Percentiles rank a stretch among this genome's conserved stretches.
phyloP scores from a whole-genome alignment of 1,140 invertebrate species.

The Sinonovacula constricta region DNA sequence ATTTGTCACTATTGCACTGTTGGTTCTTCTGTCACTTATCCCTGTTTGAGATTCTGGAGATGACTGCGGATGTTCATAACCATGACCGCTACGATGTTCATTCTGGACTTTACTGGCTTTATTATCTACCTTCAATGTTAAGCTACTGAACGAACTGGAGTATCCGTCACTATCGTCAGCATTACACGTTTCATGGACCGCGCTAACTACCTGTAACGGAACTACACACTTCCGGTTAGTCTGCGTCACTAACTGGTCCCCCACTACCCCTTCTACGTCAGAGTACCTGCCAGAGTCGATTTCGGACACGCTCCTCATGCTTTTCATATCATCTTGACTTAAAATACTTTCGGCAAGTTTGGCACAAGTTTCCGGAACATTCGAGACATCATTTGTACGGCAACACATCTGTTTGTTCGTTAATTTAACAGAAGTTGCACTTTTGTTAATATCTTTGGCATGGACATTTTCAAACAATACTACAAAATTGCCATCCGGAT shows the following conservation, averaged over 20 bases:
- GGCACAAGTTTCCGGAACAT: neutral
- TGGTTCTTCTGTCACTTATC: no score
- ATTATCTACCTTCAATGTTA: no score
- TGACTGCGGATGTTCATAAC: no score
- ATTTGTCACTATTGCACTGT: no score
- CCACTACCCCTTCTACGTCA: slow-evolving; percentile 21
- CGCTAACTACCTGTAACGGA: neutral
- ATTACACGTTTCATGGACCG: neutral
- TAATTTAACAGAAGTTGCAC: neutral
- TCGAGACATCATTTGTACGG: slow-evolving; percentile 15
- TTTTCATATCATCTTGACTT: slow-evolving; percentile 36
- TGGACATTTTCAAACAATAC: slow-evolving; percentile 31
- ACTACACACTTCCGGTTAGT: neutral
- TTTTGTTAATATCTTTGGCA: neutral
- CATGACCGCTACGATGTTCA: no score
- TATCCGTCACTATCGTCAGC: slow-evolving; percentile 41
- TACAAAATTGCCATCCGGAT: slow-evolving; percentile 55
- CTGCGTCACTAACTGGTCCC: neutral
- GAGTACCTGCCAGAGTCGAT: slow-evolving; percentile 52
- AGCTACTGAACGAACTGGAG: slow-evolving; percentile 31
- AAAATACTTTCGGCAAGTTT: neutral
- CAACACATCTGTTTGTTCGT: neutral
- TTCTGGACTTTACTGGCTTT: no score
- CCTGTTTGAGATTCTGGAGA: no score
- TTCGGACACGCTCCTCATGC: slow-evolving; percentile 24